phyloP scores from a whole-genome alignment of 2,113 vertebrate genomes.

The Planiliza haematocheilus region DNA sequence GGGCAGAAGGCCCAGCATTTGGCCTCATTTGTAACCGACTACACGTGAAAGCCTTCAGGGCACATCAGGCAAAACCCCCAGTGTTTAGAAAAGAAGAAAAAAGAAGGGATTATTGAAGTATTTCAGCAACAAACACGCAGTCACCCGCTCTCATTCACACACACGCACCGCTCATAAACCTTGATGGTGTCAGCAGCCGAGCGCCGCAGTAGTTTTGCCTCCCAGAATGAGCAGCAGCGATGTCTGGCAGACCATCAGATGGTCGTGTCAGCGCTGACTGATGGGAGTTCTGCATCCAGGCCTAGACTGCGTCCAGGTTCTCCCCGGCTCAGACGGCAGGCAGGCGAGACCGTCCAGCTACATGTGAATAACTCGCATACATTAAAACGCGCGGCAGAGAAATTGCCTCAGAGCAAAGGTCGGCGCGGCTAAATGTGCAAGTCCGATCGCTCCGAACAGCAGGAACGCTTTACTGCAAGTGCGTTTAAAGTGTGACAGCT shows the following conservation, averaged over 20 bases:
- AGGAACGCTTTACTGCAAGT: conserved; percentile 56
- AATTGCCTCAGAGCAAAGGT: conserved; percentile 65
- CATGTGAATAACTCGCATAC: conserved; percentile 74
- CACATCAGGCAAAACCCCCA: conserved; percentile 70
- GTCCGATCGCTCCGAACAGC: conserved; percentile 57
- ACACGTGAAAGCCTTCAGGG: conserved; percentile 77
- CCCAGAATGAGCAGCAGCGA: conserved; percentile 60
- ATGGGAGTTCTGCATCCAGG: conserved; percentile 64
- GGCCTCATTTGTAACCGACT: conserved; percentile 55
- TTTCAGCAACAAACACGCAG: conserved; percentile 54
- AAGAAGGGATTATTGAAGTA: conserved; percentile 58
- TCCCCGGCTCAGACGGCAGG: conserved; percentile 53
- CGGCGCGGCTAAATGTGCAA: conserved; percentile 65
- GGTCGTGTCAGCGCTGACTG: conserved; percentile 70
- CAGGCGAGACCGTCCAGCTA: conserved; percentile 44
- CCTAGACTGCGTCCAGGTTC: conserved; percentile 61
- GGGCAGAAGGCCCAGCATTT: conserved; percentile 73
- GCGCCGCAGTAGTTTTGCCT: conserved; percentile 51
- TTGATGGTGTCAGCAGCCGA: conserved; percentile 59
- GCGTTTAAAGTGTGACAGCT: conserved; percentile 43
- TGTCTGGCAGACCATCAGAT: conserved; percentile 77
- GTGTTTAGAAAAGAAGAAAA: conserved; percentile 39
- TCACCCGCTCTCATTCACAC: conserved; percentile 13
- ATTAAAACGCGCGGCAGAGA: conserved; percentile 69
- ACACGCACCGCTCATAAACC: conserved; percentile 35